These are phyloP conservation scores for Cephalopholis sonnerati DNA, from an alignment of 2,113 vertebrate species.

Conservation along the genomic window DNA sequence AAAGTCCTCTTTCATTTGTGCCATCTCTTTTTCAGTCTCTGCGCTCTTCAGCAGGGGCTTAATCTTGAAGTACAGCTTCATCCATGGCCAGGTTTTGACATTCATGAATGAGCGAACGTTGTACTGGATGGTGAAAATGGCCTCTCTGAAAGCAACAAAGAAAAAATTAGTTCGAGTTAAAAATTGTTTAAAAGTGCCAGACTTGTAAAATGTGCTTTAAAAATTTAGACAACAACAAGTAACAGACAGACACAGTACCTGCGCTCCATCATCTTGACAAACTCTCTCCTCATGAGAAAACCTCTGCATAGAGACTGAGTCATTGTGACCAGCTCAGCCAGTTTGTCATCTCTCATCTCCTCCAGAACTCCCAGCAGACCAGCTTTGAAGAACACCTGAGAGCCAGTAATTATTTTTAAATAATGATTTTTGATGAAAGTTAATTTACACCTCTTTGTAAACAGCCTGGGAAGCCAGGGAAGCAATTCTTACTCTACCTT, in stretches of 20 bases:
- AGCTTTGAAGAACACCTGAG: conserved; percentile 95
- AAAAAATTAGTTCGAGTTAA: not conserved
- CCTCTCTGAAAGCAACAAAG: conserved; percentile 77
- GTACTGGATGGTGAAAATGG: conserved; percentile 91
- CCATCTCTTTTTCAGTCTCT: conserved; percentile 86
- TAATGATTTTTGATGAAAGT: not conserved
- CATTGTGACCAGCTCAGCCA: conserved; percentile 86
- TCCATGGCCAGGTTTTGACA: conserved; percentile 89
- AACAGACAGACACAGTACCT: conserved; percentile 47
- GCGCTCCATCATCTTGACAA: conserved; percentile 84
- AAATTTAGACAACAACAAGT: too few relatives aligned
- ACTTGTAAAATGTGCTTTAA: too few relatives aligned
- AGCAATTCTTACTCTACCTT: conserved; percentile 82
- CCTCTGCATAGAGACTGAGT: conserved; percentile 83
- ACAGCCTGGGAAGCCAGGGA: not conserved
- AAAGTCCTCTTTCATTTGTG: conserved; percentile 88
- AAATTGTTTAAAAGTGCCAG: not conserved
- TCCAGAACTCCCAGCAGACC: conserved; percentile 92
- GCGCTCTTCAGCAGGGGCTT: conserved; percentile 88
- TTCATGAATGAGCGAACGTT: conserved; percentile 90
- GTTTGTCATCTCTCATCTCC: conserved; percentile 97
- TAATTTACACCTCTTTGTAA: not conserved
- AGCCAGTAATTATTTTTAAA: not conserved
- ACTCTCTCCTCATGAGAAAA: conserved; percentile 83
- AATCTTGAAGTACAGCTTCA: conserved; percentile 87